These are phyloP conservation scores for human DNA, from an alignment of 2,113 vertebrate species.

Conservation along the genomic window GRCh38 chr15:95608001-95608500, in stretches of 20 bases:
- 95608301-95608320: neutral
- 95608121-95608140: neutral
- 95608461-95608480: conserved; percentile 49
- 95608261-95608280: neutral
- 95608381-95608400: neutral
- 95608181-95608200: neutral
- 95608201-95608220: neutral
- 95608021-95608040: neutral
- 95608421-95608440: conserved; percentile 47
- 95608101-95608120: neutral
- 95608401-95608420: neutral
- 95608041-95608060: neutral
- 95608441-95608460: conserved; percentile 59
- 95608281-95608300: neutral
- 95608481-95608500: conserved; percentile 38
- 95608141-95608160: neutral
- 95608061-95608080: neutral
- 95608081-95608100: neutral
- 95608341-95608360: neutral
- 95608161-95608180: neutral
- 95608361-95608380: neutral
- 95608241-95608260: neutral
- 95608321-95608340: neutral
- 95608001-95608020: neutral
- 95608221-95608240: neutral